Evolutionary conservation across 2,113 vertebrate species (phyloP).

Genomic region (Phylloscopus trochilus): DNA sequence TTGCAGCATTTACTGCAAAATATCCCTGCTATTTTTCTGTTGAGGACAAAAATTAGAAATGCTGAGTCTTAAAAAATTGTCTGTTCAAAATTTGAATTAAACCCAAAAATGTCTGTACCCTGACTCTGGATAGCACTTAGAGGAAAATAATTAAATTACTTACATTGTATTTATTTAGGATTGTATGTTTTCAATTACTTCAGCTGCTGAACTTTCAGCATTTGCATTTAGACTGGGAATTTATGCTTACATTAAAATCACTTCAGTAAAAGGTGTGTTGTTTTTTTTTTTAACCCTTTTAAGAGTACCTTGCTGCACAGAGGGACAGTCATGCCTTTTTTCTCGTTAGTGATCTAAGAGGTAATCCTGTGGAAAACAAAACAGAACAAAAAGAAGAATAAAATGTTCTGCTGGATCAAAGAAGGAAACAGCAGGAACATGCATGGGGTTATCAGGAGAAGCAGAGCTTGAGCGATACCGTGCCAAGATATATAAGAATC

Average conservation of each 20-base stretch:
- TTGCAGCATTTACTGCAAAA: neutral
- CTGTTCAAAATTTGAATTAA: neutral
- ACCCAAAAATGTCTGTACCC: neutral
- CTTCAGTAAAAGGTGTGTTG: neutral
- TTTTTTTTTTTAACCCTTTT: neutral
- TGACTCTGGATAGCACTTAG: neutral
- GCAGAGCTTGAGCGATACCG: fast-evolving
- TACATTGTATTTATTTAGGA: neutral
- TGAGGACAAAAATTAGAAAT: neutral
- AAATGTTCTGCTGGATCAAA: neutral
- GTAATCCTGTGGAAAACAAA: neutral
- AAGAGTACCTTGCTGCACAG: neutral
- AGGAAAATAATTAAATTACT: neutral
- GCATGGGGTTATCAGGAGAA: neutral
- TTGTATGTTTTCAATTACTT: neutral
- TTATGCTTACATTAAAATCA: neutral
- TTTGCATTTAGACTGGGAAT: neutral
- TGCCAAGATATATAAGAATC: neutral
- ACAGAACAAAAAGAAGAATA: neutral
- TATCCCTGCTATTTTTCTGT: neutral
- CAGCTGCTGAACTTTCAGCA: neutral
- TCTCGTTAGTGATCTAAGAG: neutral
- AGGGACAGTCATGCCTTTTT: neutral
- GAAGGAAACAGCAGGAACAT: neutral
- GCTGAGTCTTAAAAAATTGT: neutral